A percentile compares a stretch with the other conserved stretches of the same genome.
Evolutionary conservation across 2,888 invertebrate species (phyloP).

Genomic region (Oligia strigilis): DNA sequence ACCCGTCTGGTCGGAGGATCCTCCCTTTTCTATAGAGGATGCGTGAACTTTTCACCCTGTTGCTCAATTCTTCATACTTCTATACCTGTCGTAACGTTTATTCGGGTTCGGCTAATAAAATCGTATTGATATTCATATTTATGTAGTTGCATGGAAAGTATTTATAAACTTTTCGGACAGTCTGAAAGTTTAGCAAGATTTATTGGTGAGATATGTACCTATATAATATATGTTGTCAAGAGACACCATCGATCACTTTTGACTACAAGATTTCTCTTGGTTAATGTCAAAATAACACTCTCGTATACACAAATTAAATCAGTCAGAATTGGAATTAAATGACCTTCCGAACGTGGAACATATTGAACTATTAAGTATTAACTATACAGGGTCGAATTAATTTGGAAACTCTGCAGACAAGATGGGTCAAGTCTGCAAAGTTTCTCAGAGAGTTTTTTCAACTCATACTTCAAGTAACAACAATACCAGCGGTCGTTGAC

Average conservation of each 20-base stretch:
- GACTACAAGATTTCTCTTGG: slow-evolving; percentile 7
- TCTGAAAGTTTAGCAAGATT: slow-evolving; percentile 23
- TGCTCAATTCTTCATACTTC: no score
- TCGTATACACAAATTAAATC: neutral
- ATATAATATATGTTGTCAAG: slow-evolving; percentile 24
- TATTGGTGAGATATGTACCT: slow-evolving; percentile 25
- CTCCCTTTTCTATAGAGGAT: no score
- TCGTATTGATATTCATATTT: slow-evolving; percentile 18
- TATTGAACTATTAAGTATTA: neutral
- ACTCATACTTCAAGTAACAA: no score
- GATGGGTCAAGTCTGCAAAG: no score
- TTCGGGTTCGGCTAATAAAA: neutral
- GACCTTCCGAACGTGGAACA: neutral
- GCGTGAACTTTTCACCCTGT: no score
- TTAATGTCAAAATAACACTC: neutral
- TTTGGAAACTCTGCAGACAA: no score
- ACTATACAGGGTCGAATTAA: no score
- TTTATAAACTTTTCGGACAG: slow-evolving; percentile 24
- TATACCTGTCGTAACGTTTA: neutral
- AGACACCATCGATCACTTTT: slow-evolving; percentile 13
- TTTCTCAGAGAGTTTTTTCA: no score
- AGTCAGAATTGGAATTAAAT: neutral
- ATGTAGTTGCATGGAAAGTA: slow-evolving; percentile 19
- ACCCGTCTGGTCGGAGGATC: no score
- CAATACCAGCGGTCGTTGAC: no score